Base-by-base conservation (phyloP, 1,140 invertebrate species). In the Calosoma granatense region DNA sequence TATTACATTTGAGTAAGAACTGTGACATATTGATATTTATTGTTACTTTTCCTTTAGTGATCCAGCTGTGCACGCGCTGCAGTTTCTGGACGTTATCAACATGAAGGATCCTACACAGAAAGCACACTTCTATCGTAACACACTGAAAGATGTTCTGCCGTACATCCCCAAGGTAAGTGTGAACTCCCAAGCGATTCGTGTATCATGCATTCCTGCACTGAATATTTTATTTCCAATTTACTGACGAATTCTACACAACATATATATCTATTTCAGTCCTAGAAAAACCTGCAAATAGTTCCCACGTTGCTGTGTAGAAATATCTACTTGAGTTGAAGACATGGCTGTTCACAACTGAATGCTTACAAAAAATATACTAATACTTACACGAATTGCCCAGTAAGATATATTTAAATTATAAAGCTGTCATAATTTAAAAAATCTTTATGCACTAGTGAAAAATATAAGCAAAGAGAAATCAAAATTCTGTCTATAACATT, bases 101-200 rank as follows among this genome's bases (percentile, higher is more conserved):
- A 90, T 93, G 87, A 94, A 94, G 74, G 90, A 94, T 71, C 83
- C 88, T 14, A 78, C 81, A 51, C 88, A 94, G 67, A 95, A 94
- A 70, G 79, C 84, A 14, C 87, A 93, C 67, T 96, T 96, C 73
- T 97, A 94, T 73, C 81, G 86, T 60, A 87, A 79, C 56, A 88
- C 85, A 1, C 78, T 98, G 23, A 87, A 88, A 69, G 90, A 94
- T 67, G 83, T 86, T 15, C 77, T 98, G 59, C 89, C 90, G 19
- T 85, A 83, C 62, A 92, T 97, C 67, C 93, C 93, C 41, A 85
- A 86, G 79, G 94, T 97, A 82, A 82, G 4, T 47, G 6, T 41
- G 17, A 12, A 17, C 15, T 12, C 9, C 41, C 41, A 11, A 9
- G 41, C 17, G 30, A 56, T 1, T 6, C 17, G 11, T 3, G 21